These are phyloP conservation scores for Onychomys torridus DNA, from an alignment of 2,797 vertebrate species.

Conservation along the genomic window DNA sequence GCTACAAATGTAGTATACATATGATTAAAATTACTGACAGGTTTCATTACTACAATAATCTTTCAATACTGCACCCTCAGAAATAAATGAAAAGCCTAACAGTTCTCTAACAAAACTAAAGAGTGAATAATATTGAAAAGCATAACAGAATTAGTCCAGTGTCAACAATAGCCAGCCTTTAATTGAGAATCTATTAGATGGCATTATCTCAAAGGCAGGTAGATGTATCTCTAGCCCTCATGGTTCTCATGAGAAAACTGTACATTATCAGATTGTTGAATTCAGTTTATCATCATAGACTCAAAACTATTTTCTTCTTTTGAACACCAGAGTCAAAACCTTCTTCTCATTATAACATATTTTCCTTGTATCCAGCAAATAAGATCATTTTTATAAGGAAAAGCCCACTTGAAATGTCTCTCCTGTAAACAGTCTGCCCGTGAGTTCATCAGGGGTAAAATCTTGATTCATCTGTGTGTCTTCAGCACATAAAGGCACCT, in stretches of 20 bases:
- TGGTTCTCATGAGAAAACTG: constrained; percentile 21
- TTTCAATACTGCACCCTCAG: not conserved
- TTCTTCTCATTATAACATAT: not conserved
- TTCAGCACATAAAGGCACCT: not conserved
- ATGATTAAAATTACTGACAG: constrained; percentile 45
- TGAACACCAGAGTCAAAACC: constrained; percentile 36
- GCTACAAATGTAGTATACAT: not conserved
- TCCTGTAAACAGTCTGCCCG: constrained; percentile 19
- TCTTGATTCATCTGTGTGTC: not conserved
- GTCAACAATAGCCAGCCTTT: not conserved
- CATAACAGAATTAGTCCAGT: not conserved
- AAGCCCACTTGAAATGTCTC: constrained; percentile 17
- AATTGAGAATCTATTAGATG: constrained; percentile 21
- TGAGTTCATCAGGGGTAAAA: constrained; percentile 5
- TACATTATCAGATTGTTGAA: constrained; percentile 24
- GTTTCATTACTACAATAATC: constrained; percentile 8
- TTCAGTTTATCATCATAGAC: constrained; percentile 38
- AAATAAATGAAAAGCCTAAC: constrained; percentile 39
- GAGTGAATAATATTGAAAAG: constrained; percentile 16
- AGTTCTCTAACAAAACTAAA: not conserved
- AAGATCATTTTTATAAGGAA: constrained; percentile 36
- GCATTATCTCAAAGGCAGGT: not conserved
- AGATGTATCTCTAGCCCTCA: not conserved
- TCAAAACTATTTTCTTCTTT: constrained; percentile 38
- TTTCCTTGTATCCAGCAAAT: not conserved